phyloP scores from a whole-genome alignment of 2,797 vertebrate genomes.

The Artibeus lituratus region DNA sequence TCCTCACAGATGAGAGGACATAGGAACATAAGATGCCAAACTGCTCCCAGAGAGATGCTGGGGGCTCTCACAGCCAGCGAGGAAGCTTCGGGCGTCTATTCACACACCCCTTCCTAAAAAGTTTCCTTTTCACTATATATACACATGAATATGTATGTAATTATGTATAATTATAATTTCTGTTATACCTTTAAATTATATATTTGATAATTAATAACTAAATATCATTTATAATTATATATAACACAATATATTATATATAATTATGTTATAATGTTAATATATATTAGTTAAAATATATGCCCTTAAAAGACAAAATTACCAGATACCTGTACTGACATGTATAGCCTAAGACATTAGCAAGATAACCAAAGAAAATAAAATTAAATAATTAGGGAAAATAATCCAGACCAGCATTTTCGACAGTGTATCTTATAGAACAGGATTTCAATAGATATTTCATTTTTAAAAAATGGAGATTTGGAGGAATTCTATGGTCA shows the following conservation, averaged over 20 bases:
- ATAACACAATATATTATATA: not conserved
- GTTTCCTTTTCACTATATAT: not conserved
- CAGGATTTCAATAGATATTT: not conserved
- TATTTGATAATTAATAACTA: too few relatives aligned
- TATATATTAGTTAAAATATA: not conserved
- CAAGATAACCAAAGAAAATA: not conserved
- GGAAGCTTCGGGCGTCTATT: not conserved
- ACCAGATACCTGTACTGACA: not conserved
- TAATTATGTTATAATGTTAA: not conserved
- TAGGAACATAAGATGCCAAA: not conserved
- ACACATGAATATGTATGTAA: not conserved
- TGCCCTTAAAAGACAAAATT: not conserved
- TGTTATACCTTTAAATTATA: not conserved
- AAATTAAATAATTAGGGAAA: not conserved
- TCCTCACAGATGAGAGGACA: not conserved
- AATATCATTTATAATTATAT: too few relatives aligned
- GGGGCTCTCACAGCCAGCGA: not conserved
- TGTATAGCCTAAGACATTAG: not conserved
- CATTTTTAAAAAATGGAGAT: fast-evolving
- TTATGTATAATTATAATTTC: not conserved
- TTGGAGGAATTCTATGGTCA: not conserved
- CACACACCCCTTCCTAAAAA: not conserved
- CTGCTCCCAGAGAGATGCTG: not conserved
- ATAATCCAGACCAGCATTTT: not conserved
- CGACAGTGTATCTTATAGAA: not conserved